These are phyloP conservation scores for Bucorvus abyssinicus DNA, from an alignment of 2,797 vertebrate species.

Conservation along the genomic window DNA sequence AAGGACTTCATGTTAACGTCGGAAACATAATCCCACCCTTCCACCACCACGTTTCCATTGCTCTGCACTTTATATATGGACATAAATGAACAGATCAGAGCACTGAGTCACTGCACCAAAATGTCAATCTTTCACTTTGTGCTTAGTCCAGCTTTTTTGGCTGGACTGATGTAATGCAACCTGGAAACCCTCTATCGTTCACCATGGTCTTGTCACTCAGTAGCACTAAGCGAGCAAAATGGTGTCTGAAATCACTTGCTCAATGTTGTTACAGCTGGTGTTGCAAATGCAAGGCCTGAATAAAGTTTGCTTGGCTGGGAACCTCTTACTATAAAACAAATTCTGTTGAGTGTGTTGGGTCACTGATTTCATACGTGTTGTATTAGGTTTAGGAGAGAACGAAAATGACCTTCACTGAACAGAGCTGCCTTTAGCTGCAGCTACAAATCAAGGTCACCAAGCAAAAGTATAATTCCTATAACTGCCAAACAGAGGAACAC, in stretches of 20 bases:
- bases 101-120: not conserved
- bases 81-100: not conserved
- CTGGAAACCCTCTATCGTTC: not conserved
- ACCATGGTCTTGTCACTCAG: not conserved
- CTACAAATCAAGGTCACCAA: not conserved
- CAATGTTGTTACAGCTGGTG: constrained; percentile 32
- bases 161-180: not conserved
- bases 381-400: not conserved
- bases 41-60: not conserved
- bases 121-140: not conserved
- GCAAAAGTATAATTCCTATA: not conserved
- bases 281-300: not conserved
- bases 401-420: not conserved
- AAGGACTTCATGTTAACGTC: not conserved
- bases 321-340: not conserved
- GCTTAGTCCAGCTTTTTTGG: not conserved
- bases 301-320: not conserved
- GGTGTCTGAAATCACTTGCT: not conserved
- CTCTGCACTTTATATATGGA: not conserved
- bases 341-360: not conserved
- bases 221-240: not conserved
- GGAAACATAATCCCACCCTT: not conserved
- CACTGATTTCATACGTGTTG: not conserved
- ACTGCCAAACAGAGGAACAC: not conserved
- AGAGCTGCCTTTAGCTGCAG: not conserved